Evolutionary conservation across 2,797 vertebrate genomes (phyloP), one percentile per base, ranked within the genome.

Genomic region (Diplodus sargus): DNA sequence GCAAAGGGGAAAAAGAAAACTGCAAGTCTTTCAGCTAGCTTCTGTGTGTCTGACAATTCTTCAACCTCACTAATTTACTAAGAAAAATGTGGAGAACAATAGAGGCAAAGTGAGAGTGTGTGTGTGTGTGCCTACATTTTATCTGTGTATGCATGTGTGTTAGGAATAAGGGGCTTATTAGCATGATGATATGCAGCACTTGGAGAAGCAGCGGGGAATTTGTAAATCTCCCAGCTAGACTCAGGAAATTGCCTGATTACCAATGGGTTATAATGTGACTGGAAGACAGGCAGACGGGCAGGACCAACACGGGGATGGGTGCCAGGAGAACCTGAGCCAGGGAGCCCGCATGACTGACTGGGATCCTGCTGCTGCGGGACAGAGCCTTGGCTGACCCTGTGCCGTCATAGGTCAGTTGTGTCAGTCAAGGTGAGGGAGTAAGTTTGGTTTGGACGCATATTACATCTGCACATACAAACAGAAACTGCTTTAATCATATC

Each of bases 201-300:
- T 30, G 43, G 56, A 78, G 56, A 75, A 79, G 60, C 75, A 62
- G 69, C 23, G 28, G 65, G 71, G 57, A 47, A 76, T 83, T 63
- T 66, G 71, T 72, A 80, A 81, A 80, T 66, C 85, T 87, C 78
- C 34, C 80, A 80, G 68, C 65, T 82, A 74, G 77, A 70, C 69
- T 74, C 67, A 74, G 83, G 72, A 88, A 83, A 84, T 70, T 81
- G 80, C 54, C 65, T 51, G 66, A 84, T 85, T 85, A 85, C 65
- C n/a, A 56, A 70, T 60, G 76, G 70, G 74, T 68, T 74, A 68
- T 42, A 76, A 61, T 78, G 86, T 75, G 72, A 76, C 75, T 60
- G 67, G 53, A 78, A 75, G 49, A 79, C 42, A 76, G 43, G 53
- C 53, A 65, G 69, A 83, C 34, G 74, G 43, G 53, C 49, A 68